phyloP scores from a whole-genome alignment of 2,113 vertebrate genomes.

The Callipepla californica region DNA sequence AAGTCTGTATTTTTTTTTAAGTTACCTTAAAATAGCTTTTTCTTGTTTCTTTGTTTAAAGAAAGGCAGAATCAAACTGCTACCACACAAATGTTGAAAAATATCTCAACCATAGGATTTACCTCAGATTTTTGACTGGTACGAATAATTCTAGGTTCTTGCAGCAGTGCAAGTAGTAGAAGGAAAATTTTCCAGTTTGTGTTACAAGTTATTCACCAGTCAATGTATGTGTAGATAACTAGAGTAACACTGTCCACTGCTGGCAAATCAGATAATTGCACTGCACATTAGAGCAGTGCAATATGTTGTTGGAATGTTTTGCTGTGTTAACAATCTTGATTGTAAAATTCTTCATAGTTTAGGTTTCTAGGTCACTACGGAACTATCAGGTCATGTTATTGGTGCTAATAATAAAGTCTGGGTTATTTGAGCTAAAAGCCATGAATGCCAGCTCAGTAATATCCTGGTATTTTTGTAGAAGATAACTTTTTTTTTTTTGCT shows the following conservation, averaged over 20 bases:
- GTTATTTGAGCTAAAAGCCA: neutral
- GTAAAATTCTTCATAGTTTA: neutral
- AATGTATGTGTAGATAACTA: slow-evolving; percentile 65
- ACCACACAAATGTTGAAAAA: neutral
- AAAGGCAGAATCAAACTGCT: neutral
- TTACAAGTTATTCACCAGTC: neutral
- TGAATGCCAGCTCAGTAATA: neutral
- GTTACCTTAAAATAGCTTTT: neutral
- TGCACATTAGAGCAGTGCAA: neutral
- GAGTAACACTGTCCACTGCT: slow-evolving; percentile 86
- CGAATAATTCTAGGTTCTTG: neutral
- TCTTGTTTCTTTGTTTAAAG: neutral
- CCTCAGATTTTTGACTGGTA: neutral
- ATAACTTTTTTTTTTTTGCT: neutral
- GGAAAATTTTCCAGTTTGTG: neutral
- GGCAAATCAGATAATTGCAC: slow-evolving; percentile 81
- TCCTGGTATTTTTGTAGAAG: neutral
- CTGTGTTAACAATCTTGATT: neutral
- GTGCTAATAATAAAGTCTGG: neutral
- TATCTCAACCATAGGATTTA: neutral
- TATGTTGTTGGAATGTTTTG: neutral
- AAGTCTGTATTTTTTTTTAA: neutral
- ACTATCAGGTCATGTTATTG: neutral
- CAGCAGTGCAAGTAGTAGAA: neutral
- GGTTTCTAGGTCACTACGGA: neutral